Evolutionary conservation across 2,888 invertebrate species (phyloP).

Genomic region (Poecilobothrus nobilitatus): DNA sequence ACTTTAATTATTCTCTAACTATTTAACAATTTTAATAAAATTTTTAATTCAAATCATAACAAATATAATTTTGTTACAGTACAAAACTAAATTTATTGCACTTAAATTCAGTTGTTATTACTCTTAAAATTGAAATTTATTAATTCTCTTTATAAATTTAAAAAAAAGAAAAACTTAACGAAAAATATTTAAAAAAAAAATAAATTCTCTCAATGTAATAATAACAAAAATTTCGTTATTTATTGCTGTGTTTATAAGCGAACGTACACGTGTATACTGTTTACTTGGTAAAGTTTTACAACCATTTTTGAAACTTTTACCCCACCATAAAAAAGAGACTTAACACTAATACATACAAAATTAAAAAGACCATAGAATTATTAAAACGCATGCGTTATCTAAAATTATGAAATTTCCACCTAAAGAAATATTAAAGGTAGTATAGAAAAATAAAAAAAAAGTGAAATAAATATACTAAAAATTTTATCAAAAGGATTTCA

Average conservation of each 20-base stretch:
- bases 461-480: background rate
- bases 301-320: conserved; percentile 9
- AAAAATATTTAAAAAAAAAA: background rate
- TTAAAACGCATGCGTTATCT: background rate
- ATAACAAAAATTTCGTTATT: background rate
- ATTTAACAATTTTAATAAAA: too few relatives aligned
- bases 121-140: too few relatives aligned
- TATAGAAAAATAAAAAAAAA: background rate
- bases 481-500: too few relatives aligned
- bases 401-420: too few relatives aligned
- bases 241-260: background rate
- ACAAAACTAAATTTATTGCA: too few relatives aligned
- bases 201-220: background rate
- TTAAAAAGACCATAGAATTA: background rate
- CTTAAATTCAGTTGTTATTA: too few relatives aligned
- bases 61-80: background rate
- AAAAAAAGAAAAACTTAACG: background rate
- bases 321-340: background rate
- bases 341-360: background rate
- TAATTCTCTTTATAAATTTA: too few relatives aligned
- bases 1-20: too few relatives aligned
- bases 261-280: conserved; percentile 10
- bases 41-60: too few relatives aligned
- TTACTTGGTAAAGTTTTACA: background rate
- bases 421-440: background rate